These are phyloP conservation scores for Tenodera sinensis DNA, from an alignment of 2,888 invertebrate genomes.

Conservation along the genomic window DNA sequence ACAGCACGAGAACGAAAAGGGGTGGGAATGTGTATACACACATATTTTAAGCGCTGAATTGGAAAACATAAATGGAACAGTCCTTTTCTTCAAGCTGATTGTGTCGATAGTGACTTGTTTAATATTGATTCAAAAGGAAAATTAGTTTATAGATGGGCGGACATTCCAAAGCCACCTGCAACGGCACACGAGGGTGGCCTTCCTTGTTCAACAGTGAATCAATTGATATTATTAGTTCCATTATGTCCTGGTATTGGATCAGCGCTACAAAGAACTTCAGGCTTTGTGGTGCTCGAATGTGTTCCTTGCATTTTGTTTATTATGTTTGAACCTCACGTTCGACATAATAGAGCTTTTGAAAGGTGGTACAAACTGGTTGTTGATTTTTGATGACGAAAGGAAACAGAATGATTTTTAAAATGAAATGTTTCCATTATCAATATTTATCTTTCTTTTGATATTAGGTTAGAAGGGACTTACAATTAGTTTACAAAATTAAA, in stretches of 20 bases:
- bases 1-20: neutral
- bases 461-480: neutral
- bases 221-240: neutral
- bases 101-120: slow-evolving; percentile 18
- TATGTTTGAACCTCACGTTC: neutral
- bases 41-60: neutral
- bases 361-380: neutral
- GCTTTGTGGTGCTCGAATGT: neutral
- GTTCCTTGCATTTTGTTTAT: neutral
- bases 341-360: neutral
- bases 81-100: neutral
- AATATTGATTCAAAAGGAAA: slow-evolving; percentile 15
- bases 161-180: neutral
- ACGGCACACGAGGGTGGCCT: neutral
- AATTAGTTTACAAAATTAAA: neutral
- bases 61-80: neutral
- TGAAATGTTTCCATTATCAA: no score
- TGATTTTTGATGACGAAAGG: neutral
- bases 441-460: neutral
- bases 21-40: neutral
- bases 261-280: neutral
- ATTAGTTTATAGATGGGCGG: neutral
- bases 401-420: neutral
- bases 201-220: neutral
- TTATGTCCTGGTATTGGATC: neutral